Evolutionary conservation across 2,888 invertebrate genomes (phyloP), one percentile per base, ranked within the genome.

Genomic region (Calameuta idolon): DNA sequence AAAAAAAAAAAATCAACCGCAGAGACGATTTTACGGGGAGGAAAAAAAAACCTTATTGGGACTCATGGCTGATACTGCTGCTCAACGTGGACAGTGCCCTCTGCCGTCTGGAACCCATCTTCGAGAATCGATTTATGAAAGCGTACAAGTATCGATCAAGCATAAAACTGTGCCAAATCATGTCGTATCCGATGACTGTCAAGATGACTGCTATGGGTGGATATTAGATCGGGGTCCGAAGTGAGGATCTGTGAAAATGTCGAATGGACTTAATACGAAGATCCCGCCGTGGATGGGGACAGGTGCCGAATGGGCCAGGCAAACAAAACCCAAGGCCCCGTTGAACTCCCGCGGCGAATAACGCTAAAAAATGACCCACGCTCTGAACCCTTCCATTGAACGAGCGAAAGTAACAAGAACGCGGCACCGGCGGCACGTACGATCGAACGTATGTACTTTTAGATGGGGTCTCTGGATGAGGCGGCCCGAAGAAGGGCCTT

Each of bases 341-440:
- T 76, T 74, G 85, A 81, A 85, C 85, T 85, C 87, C 88, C 83
- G 88, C 84, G 81, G 87, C 81, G 87, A 84, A 77, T 80, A 81
- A 78, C 80, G 85, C 80, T 87, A 86, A 88, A 88, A 87, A 87
- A 89, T 85, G 86, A 85, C 76, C 83, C 79, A 78, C 55, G 77
- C 73, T 82, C 74, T 75, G 77, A 80, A 81, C 78, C 73, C 74
- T 69, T 79, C 80, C 81, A 80, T 78, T 82, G 83, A 83, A 83
- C 81, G 82, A 80, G 78, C 82, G 79, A 84, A 86, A 85, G 83
- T 86, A 79, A 78, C 75, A 82, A 79, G 83, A 83, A 35, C 68
- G 73, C 75, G 68, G 69, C 75, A 68, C 73, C 75, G 75, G 75
- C 78, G 69, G 76, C 37, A 74, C 69, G 40, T 34, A 68, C 73